Evolutionary conservation across 2,888 invertebrate genomes (phyloP), one percentile per base, ranked within the genome.

Genomic region (Drepanosiphum platanoidis): DNA sequence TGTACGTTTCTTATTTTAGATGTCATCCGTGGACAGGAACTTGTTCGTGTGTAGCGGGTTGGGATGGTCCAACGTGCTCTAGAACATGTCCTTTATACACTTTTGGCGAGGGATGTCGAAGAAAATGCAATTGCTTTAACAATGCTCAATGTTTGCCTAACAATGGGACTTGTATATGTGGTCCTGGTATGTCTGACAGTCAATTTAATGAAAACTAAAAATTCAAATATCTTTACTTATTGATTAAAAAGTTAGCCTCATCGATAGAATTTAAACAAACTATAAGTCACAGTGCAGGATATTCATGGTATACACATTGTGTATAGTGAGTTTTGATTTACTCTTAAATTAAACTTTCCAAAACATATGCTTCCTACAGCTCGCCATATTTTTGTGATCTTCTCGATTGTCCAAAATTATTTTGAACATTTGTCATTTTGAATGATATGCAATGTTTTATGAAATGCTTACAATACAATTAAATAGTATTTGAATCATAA

Each of bases 131-230:
- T 86, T 97, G 97, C 90, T 92, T 93, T 89, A 96, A 97, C 90
- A 94, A 94, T 88, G 97, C 95, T 42, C 94, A 94, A 88, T 97
- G 97, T 90, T 94, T 95, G 46, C 95, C 96, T 0, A 90, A 95
- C 27, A 94, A 95, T 89, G 97, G 97, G 88, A 93, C 93, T 1
- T 97, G 97, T 88, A 91, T 94, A 30, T 97, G 97, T 90, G 93
- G 94, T 27, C 93, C 96, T 8, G 91, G 91, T 89, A 88, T 88
- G 87, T 68, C 27, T n/a, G n/a, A 18, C 3, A 52, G 15, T 52
- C 4, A 39, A 39, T 52, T 52, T 3, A 42, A 3, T 18, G 52
- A 18, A 8, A 61, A 61, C n/a, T 61, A n/a, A 27, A 27, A 27
- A 61, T 61, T 61, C 1, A 58, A 58, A 1, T 5, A 8, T 18